Evolutionary conservation across 2,888 invertebrate genomes (phyloP), one percentile per base, ranked within the genome.

Genomic region (Campaea margaritaria): DNA sequence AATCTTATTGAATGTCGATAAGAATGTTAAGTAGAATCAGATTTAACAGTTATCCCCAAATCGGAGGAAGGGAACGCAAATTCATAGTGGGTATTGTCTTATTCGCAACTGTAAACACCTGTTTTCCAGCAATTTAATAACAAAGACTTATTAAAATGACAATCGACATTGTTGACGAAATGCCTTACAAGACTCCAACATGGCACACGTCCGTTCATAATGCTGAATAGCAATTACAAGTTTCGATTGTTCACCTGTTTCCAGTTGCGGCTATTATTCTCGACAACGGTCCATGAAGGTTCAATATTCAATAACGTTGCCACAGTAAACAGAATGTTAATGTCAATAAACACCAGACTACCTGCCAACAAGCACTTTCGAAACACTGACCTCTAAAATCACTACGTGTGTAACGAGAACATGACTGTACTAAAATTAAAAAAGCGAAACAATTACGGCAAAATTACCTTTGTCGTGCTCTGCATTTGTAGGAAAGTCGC

Each of bases 401-500:
- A 84, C 77, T 75, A 83, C 83, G 87, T 85, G 85, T 85, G 77
- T 82, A 86, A 61, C 43, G 55, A 86, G 79, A 79, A 84, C 74
- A 70, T 69, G 79, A 70, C 72, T 65, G 68, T 53, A 64, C 69
- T 58, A 62, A 75, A 77, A 75, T 79, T 73, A 73, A 78, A 79
- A 59, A 80, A 80, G 73, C 72, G 65, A 76, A 56, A 79, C 68
- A 75, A 75, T 73, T 57, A 64, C 39, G 39, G 49, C 42, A 31
- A 51, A 48, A 62, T 65, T 91, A 97, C 97, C 96, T 97, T 97
- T 65, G 95, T 94, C 51, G 95, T 94, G 73, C 93, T 94, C 81
- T 96, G 96, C 78, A 97, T 95, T 82, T 97, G 97, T 63, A 97
- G 94, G 89, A 98, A 98, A n/a, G 98, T 98, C 47, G 97, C 97